Base-by-base conservation (phyloP, 2,797 vertebrate genomes). In the Kryptolebias ocellatus region DNA sequence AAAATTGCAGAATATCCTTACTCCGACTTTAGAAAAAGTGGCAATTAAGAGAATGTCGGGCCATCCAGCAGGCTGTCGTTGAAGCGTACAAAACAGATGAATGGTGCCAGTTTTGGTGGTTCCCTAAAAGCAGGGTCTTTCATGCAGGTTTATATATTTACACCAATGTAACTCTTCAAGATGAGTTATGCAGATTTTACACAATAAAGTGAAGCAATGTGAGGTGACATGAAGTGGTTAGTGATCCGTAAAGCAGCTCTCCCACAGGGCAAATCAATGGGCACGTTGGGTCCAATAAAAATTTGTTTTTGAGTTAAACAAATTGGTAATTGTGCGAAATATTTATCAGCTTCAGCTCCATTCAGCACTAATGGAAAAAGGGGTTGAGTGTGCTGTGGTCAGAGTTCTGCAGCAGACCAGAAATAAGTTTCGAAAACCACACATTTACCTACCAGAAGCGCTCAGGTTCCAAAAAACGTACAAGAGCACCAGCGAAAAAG, bases 81-180 rank as follows among this genome's bases (percentile, higher is more conserved):
- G 0, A 42, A 62, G 10, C 16, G 39, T 4, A 2, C 2, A 34
- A 27, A 27, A 39, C 6, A 12, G 17, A 51, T 18, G 57, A 6
- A 17, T 65, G 7, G 7, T 42, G 10, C 9, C 53, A 60, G 62
- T 31, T 73, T 61, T 20, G 18, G 11, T 45, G 45, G 45, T 55
- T 29, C 27, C 16, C 42, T 49, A 3, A 34, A 31, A 11, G n/a
- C 5, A 52, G 37, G 49, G 47, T 24, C 17, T 34, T 16, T 65
- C 10, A 14, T 18, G 39, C 24, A 28, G 24, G 50, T 53, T 12
- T 14, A 34, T 37, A 16, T 20, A 10, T 64, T 42, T 31, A 5
- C 27, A 6, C 4, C 2, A 12, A 18, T 45, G 39, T 15, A 39
- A 10, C 37, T 39, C 37, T 39, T 10, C 9, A 11, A 39, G 37